A percentile compares a stretch with the other conserved stretches of the same genome.
Conservation (phyloP, 2,113 vertebrate species). For the Chaetodon trifascialis region DNA sequence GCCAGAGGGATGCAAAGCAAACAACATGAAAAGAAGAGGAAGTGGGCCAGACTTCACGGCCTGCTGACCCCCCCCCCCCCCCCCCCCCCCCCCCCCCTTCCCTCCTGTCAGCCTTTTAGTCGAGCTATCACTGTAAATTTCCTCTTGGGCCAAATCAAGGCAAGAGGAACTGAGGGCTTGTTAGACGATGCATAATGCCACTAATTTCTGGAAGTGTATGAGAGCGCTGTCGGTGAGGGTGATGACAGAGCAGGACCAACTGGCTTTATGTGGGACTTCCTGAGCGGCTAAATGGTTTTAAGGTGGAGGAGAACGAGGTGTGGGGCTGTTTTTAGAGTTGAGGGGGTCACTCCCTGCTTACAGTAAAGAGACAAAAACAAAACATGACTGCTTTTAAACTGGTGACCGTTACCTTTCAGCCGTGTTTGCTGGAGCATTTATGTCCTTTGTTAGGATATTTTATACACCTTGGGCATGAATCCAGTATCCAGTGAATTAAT, state of each 20-base stretch:
- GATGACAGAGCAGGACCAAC: constrained; percentile 72
- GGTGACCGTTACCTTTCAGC: no score
- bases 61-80: not conserved
- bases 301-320: constrained; percentile 26
- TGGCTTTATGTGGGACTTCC: constrained; percentile 54
- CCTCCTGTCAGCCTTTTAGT: constrained; percentile 38
- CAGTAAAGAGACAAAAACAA: no score
- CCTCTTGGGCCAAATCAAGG: constrained; percentile 48
- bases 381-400: no score
- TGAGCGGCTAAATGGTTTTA: constrained; percentile 22
- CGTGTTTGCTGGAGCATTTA: no score
- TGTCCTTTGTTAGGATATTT: no score
- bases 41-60: constrained; percentile 29
- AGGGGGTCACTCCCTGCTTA: no score
- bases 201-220: constrained; percentile 49
- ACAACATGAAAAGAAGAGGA: constrained; percentile 53
- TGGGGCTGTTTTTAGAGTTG: not conserved
- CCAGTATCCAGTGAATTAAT: no score
- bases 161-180: constrained; percentile 28
- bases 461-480: no score
- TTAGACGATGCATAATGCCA: constrained; percentile 54
- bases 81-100: not conserved
- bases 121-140: constrained; percentile 59
- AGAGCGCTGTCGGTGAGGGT: constrained; percentile 49
- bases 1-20: constrained; percentile 42